A percentile compares a stretch with the other conserved stretches of the same genome.
These are phyloP conservation scores for Caenorhabditis inopinata DNA, from an alignment of 1,140 invertebrate genomes.

Conservation along the genomic window DNA sequence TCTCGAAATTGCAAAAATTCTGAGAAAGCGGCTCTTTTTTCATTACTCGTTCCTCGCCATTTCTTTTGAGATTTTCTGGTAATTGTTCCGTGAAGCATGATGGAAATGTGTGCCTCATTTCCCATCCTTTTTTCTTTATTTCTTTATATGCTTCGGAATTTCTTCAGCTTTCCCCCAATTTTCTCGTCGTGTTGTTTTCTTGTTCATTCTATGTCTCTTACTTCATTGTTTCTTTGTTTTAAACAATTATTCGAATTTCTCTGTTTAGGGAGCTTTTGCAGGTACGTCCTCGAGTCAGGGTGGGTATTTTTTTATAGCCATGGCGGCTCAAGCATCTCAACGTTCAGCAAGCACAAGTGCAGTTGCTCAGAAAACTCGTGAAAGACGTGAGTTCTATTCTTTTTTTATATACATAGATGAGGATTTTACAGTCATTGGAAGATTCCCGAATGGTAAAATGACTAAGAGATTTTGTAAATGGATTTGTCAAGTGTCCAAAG, in stretches of 20 bases:
- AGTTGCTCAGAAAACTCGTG: not conserved
- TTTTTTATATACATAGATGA: not conserved
- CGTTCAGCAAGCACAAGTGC: not conserved
- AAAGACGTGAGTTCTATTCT: not conserved
- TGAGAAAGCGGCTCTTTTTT: not conserved
- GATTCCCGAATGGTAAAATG: too few relatives aligned
- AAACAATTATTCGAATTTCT: not conserved
- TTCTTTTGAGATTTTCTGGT: not conserved
- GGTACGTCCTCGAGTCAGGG: not conserved
- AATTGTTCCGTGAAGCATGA: slow-evolving; percentile 19
- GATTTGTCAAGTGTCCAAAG: too few relatives aligned
- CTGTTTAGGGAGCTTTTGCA: not conserved
- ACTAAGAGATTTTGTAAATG: too few relatives aligned
- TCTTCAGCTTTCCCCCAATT: not conserved
- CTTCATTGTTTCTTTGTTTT: not conserved
- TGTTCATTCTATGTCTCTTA: not conserved
- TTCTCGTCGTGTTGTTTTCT: not conserved
- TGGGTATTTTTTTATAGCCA: not conserved
- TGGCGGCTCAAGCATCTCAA: slow-evolving; percentile 8
- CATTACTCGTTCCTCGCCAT: not conserved
- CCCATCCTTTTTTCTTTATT: slow-evolving; percentile 11
- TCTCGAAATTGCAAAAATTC: not conserved
- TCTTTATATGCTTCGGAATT: not conserved
- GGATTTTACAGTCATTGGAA: not conserved
- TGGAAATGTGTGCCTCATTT: slow-evolving; percentile 26